Evolutionary conservation across 2,797 vertebrate species (phyloP), one percentile per base, ranked within the genome.

Genomic region (Zenarchopterus dispar): DNA sequence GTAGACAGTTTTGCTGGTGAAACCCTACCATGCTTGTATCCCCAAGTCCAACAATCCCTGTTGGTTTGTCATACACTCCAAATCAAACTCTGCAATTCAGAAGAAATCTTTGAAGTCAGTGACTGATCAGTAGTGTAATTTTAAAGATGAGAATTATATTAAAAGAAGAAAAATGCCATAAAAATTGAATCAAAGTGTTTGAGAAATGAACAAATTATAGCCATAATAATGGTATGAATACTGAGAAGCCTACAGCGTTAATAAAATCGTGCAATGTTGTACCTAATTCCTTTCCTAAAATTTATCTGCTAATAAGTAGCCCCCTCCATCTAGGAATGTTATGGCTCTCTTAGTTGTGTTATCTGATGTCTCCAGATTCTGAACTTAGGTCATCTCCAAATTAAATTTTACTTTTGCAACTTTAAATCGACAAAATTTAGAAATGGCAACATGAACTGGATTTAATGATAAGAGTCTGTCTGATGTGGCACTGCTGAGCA

Each of bases 1-100:
- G 77, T 71, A 70, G 62, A 70, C 26, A 42, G 56, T 21, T 48
- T 61, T 76, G 48, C 67, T 54, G 56, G 36, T 13, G 52, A 74
- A 77, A 54, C 59, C 71, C 65, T 15, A n/a, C 49, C 8, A 21
- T 46, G 56, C 13, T 21, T 55, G 50, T 49, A 49, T 65, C 70
- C 0, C 18, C 42, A 4, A 26, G 62, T 46, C 50, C 42, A 5
- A 19, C 60, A 41, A 61, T 18, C 16, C 70, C 54, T 0, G 33
- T 22, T 63, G 66, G 54, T 66, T 69, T 56, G 47, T 58, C 69
- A 75, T 77, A 18, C 56, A 56, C 18, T 9, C 49, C 70, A 66
- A 75, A 86, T 76, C 45, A 71, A 58, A 26, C 28, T 15, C 5
- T 36, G 21, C 16, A 54, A 8, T 23, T 24, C 7, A 18, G 22